These are phyloP conservation scores for Drosophila tropicalis DNA, from an alignment of 1,140 invertebrate genomes.

Conservation along the genomic window DNA sequence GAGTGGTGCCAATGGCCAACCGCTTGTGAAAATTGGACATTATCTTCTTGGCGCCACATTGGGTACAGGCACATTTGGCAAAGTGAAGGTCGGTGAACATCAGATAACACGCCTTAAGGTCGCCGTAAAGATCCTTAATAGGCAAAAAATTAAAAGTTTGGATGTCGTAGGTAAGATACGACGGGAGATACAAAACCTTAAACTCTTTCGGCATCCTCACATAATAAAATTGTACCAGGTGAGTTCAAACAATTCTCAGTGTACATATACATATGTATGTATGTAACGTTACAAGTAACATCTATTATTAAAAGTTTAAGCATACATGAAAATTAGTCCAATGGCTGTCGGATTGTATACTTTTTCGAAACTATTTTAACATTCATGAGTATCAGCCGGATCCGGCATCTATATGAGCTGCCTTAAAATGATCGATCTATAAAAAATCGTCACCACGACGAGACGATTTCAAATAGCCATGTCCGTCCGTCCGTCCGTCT, in stretches of 20 bases:
- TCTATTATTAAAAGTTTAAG: too few species aligned
- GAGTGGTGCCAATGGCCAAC: slow-evolving; percentile 80
- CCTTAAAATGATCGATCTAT: too few species aligned
- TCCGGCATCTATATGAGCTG: too few species aligned
- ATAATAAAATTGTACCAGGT: slow-evolving; percentile 98
- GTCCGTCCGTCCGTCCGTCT: too few species aligned
- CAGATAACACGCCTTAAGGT: slow-evolving; percentile 99
- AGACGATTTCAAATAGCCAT: too few species aligned
- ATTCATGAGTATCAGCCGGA: too few species aligned
- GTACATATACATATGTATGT: too few species aligned
- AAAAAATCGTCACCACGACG: too few species aligned
- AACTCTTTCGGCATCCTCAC: slow-evolving; percentile 99
- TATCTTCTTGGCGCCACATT: slow-evolving; percentile 95
- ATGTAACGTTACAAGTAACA: too few species aligned
- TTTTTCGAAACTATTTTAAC: too few species aligned
- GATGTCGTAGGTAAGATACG: slow-evolving; percentile 99
- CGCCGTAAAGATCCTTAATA: slow-evolving; percentile 99
- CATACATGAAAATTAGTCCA: too few species aligned
- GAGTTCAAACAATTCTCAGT: slow-evolving; percentile 23
- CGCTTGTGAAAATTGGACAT: slow-evolving; percentile 96
- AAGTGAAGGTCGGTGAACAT: slow-evolving; percentile 99
- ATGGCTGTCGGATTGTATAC: too few species aligned
- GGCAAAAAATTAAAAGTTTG: slow-evolving; percentile 99
- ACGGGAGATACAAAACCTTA: slow-evolving; percentile 99
- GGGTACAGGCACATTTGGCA: slow-evolving; percentile 96